A percentile compares a stretch with the other conserved stretches of the same genome.
Evolutionary conservation across 2,113 vertebrate species (phyloP).

Genomic region (Lepus americanus): DNA sequence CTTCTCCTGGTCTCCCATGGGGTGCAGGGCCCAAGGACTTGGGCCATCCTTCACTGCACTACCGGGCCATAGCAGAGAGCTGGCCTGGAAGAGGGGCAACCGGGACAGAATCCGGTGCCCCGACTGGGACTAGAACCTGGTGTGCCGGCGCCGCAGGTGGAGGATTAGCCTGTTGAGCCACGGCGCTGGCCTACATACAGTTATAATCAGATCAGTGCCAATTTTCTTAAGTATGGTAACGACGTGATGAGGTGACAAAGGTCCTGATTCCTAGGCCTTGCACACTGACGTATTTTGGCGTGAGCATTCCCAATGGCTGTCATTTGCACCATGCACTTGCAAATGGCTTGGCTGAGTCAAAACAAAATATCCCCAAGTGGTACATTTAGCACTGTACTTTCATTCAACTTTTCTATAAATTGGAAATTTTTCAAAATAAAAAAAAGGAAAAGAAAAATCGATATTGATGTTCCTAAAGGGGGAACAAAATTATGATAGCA

Average conservation of each 20-base stretch:
- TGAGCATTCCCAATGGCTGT: not conserved
- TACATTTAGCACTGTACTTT: not conserved
- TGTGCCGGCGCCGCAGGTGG: too few relatives aligned
- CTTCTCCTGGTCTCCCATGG: too few relatives aligned
- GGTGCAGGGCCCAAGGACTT: too few relatives aligned
- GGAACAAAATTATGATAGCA: not conserved
- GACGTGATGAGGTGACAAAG: not conserved
- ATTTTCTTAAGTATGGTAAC: not conserved
- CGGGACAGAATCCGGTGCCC: too few relatives aligned
- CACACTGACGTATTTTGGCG: not conserved
- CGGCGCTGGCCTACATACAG: not conserved
- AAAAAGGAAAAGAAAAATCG: not conserved
- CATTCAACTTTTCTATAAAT: constrained; percentile 28
- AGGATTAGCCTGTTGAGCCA: too few relatives aligned
- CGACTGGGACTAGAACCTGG: too few relatives aligned
- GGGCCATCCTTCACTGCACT: too few relatives aligned
- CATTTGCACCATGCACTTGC: constrained; percentile 20
- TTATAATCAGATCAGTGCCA: not conserved
- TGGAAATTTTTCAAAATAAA: constrained; percentile 13
- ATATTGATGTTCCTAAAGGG: not conserved
- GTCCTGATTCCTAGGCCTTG: not conserved
- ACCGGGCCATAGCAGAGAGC: too few relatives aligned
- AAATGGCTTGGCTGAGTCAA: not conserved
- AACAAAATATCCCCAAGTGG: not conserved
- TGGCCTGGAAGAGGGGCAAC: too few relatives aligned